Base-by-base conservation (phyloP, 1,140 invertebrate genomes). In the Papilio polytes region DNA sequence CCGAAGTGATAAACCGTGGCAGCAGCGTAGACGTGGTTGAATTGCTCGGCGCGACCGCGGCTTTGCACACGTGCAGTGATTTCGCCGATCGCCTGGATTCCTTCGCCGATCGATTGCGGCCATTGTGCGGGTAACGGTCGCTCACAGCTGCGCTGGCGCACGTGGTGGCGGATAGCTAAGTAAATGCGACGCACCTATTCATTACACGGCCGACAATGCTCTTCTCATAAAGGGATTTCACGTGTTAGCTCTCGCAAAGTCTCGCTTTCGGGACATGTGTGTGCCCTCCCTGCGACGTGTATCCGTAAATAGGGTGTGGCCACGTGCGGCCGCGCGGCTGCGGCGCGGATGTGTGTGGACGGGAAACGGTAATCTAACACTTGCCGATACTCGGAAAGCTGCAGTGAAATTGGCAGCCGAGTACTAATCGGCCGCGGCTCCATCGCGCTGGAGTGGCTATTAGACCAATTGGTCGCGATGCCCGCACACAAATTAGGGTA, bases 261-360 rank as follows among this genome's bases (percentile, higher is more conserved):
- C 92, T 88, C 91, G 91, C 89, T 89, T 93, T 91, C 89, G 88
- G 91, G 92, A 95, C 93, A 94, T 94, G 92, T 94, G 92, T 94
- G 93, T 87, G 92, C 89, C 88, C 93, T 93, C 92, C 93, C 93
- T 94, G 88, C 85, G 89, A 87, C 89, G 89, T 89, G 91, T 86
- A 85, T 95, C 94, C 91, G 92, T 94, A 95, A 94, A 95, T 95
- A 95, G 92, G 94, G 92, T 92, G 87, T 92, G 89, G 90, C 92
- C 94, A 95, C 94, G 94, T 95, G 94, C 93, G 91, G 88, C 88
- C 89, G 92, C 85, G 92, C 94, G 94, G 94, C 91, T 95, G 92
- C 89, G 88, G 84, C 91, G 89, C 92, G 93, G 92, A 93, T 93
- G 91, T 93, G 85, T 87, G 84, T 84, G 89, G 91, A 92, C 92